Evolutionary conservation across 2,113 vertebrate genomes (phyloP).

Genomic region (Tamias sibiricus): DNA sequence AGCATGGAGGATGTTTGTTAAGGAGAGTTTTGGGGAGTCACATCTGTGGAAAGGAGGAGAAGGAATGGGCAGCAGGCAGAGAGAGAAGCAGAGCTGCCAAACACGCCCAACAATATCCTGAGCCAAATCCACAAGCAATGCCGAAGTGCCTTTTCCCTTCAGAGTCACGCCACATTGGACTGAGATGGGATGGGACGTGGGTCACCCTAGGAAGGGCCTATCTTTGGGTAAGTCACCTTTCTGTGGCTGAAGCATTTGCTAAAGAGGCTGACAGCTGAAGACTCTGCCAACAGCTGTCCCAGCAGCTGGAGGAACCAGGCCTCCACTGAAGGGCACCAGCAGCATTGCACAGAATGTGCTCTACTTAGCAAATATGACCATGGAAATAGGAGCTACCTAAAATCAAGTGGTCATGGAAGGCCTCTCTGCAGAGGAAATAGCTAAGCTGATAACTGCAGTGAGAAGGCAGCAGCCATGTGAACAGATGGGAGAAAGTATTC

Average conservation of each 20-base stretch:
- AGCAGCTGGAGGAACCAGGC: background rate
- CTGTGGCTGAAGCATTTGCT: background rate
- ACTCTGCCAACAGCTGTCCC: background rate
- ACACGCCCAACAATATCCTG: background rate
- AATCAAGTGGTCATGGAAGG: background rate
- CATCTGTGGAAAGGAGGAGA: background rate
- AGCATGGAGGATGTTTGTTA: background rate
- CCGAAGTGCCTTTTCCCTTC: background rate
- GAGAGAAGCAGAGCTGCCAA: background rate
- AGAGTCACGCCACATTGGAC: background rate
- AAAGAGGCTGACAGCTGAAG: background rate
- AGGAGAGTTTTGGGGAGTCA: background rate
- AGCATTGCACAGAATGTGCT: background rate
- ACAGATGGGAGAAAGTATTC: background rate
- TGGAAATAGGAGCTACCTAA: background rate
- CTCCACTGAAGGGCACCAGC: background rate
- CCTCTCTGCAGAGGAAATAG: background rate
- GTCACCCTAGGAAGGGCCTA: background rate
- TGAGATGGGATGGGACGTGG: background rate
- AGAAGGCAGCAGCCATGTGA: background rate
- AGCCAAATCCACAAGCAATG: background rate
- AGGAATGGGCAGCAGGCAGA: background rate
- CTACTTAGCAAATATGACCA: background rate
- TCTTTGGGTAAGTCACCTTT: background rate
- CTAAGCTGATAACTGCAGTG: background rate